Percentiles rank a stretch among this genome's conserved stretches.
Conservation (phyloP, 2,888 invertebrate species). For the Parnassius smintheus region DNA sequence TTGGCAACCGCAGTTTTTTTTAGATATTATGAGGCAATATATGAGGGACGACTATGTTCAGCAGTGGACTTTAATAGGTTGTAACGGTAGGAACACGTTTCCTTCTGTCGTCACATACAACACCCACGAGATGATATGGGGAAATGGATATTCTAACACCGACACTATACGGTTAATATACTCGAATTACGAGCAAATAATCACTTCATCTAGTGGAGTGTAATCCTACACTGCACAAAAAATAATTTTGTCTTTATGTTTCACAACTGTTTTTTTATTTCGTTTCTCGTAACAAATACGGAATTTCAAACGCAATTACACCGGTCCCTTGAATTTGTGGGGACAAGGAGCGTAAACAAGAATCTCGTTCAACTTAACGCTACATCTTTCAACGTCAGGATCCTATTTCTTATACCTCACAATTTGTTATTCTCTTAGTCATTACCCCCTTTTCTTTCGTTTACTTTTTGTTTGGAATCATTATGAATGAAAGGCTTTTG, state of each 20-base stretch:
- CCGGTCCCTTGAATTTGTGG: slow-evolving; percentile 22
- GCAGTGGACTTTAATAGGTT: no score
- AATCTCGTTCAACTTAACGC: slow-evolving; percentile 26
- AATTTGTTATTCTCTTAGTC: slow-evolving; percentile 23
- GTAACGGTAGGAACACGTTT: no score
- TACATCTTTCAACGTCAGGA: slow-evolving; percentile 25
- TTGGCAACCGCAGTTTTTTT: no score
- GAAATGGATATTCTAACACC: no score
- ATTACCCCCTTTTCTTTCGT: slow-evolving; percentile 21
- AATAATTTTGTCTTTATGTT: slow-evolving; percentile 3
- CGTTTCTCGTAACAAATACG: slow-evolving; percentile 18
- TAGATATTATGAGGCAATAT: no score
- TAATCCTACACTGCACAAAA: no score
- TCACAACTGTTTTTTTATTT: slow-evolving; percentile 1
- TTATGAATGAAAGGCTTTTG: slow-evolving; percentile 19
- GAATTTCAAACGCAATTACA: slow-evolving; percentile 24
- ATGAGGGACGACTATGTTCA: no score
- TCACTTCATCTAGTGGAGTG: no score
- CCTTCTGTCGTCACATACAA: no score
- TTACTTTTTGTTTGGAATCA: slow-evolving; percentile 14
- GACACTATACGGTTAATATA: no score
- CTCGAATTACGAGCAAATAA: no score
- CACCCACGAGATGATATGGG: no score
- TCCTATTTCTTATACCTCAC: slow-evolving; percentile 21
- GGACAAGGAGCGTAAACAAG: slow-evolving; percentile 17